These are phyloP conservation scores for Oncorhynchus tshawytscha DNA, from an alignment of 2,113 vertebrate genomes.

Conservation along the genomic window DNA sequence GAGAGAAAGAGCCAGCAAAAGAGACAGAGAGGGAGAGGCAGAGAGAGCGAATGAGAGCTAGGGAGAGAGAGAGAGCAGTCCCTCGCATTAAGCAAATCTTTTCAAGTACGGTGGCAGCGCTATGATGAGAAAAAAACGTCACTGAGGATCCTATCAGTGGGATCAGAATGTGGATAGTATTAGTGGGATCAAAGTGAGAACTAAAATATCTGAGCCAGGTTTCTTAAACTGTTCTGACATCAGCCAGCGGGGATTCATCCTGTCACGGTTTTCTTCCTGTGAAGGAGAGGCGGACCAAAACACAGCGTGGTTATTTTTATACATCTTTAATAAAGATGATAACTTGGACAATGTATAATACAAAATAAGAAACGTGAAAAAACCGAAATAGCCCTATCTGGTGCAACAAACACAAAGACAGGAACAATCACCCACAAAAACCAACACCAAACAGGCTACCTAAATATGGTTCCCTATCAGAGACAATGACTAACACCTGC, in stretches of 20 bases:
- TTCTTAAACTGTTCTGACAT: constrained; percentile 45
- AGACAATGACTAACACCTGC: no score
- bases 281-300: no score
- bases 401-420: no score
- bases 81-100: constrained; percentile 11
- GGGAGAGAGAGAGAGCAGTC: not conserved
- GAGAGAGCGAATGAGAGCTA: not conserved
- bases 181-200: constrained; percentile 44
- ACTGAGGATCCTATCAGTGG: constrained; percentile 41
- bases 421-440: no score
- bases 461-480: no score
- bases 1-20: not conserved
- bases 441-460: no score
- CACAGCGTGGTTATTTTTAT: no score
- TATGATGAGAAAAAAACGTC: constrained; percentile 21
- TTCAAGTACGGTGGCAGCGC: constrained; percentile 11
- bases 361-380: no score
- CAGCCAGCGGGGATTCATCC: constrained; percentile 50
- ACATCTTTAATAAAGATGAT: no score
- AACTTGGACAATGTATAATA: no score
- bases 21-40: not conserved
- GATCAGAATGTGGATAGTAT: constrained; percentile 48
- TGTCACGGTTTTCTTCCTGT: no score
- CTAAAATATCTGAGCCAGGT: constrained; percentile 52
- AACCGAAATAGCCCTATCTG: no score